Conservation (phyloP, 23 tunicate genomes). For the Botrylloides violaceus region DNA sequence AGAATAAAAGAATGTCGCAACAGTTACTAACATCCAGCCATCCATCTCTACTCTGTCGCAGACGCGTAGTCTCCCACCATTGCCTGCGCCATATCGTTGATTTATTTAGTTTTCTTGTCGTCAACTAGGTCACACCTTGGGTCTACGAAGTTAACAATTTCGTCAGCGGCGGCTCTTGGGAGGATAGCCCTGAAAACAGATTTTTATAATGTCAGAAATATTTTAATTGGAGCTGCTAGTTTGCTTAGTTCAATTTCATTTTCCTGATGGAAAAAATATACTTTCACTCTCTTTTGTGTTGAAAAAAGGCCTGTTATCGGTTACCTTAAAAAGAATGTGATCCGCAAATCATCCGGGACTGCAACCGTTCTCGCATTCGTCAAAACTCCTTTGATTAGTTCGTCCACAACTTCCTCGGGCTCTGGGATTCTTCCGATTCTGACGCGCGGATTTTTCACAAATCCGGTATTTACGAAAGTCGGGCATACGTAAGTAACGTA, state of each 20-base stretch:
- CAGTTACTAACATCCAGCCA: too few relatives aligned
- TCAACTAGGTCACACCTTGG: slow-evolving; percentile 17
- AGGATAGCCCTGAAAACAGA: neutral
- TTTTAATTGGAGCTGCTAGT: too few relatives aligned
- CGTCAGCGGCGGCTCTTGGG: slow-evolving; percentile 1
- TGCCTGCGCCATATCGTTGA: too few relatives aligned
- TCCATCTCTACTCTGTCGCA: too few relatives aligned
- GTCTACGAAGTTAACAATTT: neutral
- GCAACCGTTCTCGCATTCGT: neutral
- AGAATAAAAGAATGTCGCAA: too few relatives aligned
- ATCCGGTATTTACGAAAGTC: slow-evolving; percentile 41
- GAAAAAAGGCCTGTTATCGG: neutral
- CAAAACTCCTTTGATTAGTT: neutral
- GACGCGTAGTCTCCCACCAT: too few relatives aligned
- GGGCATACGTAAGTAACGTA: slow-evolving; percentile 39
- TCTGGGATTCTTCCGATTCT: neutral
- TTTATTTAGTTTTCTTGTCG: slow-evolving; percentile 1
- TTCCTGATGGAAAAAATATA: too few relatives aligned
- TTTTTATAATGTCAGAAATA: too few relatives aligned
- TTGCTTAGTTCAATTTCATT: too few relatives aligned
- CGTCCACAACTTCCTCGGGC: slow-evolving; percentile 12
- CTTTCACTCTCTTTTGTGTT: too few relatives aligned
- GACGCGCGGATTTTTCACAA: slow-evolving; percentile 30
- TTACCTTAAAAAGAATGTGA: neutral
- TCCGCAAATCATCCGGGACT: neutral